phyloP scores from a whole-genome alignment of 2,797 vertebrate genomes.

The Sitta carolinensis region DNA sequence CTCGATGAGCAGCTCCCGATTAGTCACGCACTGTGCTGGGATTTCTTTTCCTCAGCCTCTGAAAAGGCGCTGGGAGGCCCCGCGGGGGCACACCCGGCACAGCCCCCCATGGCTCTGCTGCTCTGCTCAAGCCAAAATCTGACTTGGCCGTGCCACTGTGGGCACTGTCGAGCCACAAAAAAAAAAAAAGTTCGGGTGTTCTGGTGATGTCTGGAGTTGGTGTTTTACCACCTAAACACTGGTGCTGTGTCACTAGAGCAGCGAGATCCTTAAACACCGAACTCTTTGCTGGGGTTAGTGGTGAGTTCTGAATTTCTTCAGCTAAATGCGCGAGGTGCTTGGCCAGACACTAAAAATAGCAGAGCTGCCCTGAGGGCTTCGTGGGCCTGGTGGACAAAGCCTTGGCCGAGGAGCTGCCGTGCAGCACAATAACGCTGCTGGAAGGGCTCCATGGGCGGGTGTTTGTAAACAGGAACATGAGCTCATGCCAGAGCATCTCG shows the following conservation, averaged over 20 bases:
- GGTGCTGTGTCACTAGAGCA: accelerated
- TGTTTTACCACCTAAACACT: accelerated
- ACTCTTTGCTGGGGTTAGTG: accelerated
- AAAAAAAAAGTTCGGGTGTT: accelerated
- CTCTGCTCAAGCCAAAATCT: background rate
- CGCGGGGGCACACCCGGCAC: background rate
- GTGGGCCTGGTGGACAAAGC: background rate
- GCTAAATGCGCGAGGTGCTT: background rate
- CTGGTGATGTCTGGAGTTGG: background rate
- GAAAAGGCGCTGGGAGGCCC: background rate
- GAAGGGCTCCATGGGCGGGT: background rate
- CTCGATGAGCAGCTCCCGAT: background rate
- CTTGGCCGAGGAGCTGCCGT: accelerated
- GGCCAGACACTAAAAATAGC: background rate
- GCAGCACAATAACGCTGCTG: background rate
- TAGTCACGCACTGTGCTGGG: background rate
- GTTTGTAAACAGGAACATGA: background rate
- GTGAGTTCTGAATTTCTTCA: background rate
- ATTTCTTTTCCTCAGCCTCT: background rate
- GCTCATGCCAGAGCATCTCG: background rate
- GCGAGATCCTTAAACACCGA: accelerated
- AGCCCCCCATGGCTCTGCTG: background rate
- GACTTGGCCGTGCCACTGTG: accelerated
- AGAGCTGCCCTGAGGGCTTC: background rate
- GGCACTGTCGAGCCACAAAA: accelerated